Percentiles rank a stretch among this genome's conserved stretches.
These are phyloP conservation scores for Troilus luridus DNA, from an alignment of 2,888 invertebrate genomes.

Conservation along the genomic window DNA sequence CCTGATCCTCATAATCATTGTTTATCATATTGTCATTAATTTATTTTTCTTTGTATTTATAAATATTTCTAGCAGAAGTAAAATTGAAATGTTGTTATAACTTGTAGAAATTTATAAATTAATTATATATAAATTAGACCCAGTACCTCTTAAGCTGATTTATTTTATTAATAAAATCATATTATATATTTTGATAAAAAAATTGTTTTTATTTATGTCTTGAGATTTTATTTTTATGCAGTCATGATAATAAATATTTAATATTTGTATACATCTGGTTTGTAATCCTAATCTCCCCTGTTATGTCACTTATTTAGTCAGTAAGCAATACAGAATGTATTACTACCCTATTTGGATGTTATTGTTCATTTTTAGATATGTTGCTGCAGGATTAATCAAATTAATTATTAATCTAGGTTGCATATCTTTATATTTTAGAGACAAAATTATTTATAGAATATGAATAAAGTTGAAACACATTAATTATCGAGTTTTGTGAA, in stretches of 20 bases:
- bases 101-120: neutral
- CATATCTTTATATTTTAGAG: too few relatives aligned
- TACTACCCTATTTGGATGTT: too few relatives aligned
- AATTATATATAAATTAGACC: neutral
- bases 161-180: constrained; percentile 7
- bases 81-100: neutral
- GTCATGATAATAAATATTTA: neutral
- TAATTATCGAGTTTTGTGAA: too few relatives aligned
- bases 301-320: neutral
- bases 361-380: too few relatives aligned
- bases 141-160: neutral
- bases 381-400: too few relatives aligned
- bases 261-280: constrained; percentile 1
- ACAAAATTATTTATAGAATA: too few relatives aligned
- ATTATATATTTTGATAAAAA: constrained; percentile 12
- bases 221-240: constrained; percentile 16
- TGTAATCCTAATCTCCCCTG: neutral
- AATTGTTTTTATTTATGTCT: neutral
- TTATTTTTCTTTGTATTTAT: neutral
- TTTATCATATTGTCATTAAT: neutral
- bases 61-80: neutral
- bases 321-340: too few relatives aligned
- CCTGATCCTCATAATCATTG: neutral
- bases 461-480: too few relatives aligned
- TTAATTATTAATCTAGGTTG: too few relatives aligned